Evolutionary conservation across 2,888 invertebrate genomes (phyloP).

Genomic region (Plebejus argus): DNA sequence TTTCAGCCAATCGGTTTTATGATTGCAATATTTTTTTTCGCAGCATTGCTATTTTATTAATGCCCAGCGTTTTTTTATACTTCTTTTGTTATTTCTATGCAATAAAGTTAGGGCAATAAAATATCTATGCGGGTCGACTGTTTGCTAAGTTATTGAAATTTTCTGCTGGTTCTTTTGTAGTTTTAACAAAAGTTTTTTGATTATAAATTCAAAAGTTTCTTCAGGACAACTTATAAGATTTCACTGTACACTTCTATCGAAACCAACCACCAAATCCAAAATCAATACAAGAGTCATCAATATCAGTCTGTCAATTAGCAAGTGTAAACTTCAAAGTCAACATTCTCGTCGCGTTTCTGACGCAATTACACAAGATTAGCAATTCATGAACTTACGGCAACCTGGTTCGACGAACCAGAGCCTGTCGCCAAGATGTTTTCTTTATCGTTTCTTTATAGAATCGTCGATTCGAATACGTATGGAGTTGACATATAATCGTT

Average conservation of each 20-base stretch:
- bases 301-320: constrained; percentile 6
- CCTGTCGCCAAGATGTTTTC: too few relatives aligned
- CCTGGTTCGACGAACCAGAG: constrained; percentile 38
- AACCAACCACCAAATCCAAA: neutral
- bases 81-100: constrained; percentile 20
- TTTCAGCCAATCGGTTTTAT: constrained; percentile 45
- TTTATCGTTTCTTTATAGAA: too few relatives aligned
- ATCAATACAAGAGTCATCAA: neutral
- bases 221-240: neutral
- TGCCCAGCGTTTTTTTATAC: constrained; percentile 13
- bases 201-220: neutral
- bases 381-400: constrained; percentile 31
- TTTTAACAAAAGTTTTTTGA: neutral
- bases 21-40: constrained; percentile 40
- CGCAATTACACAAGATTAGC: constrained; percentile 32
- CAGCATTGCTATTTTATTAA: constrained; percentile 29
- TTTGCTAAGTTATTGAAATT: neutral
- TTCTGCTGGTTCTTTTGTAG: neutral
- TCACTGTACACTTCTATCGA: neutral
- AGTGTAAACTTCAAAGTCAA: constrained; percentile 11
- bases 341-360: constrained; percentile 26
- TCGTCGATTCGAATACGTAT: too few relatives aligned
- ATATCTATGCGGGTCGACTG: constrained; percentile 19
- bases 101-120: constrained; percentile 21
- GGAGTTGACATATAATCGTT: too few relatives aligned